Conservation (phyloP, 1,140 invertebrate species). For the Acromyrmex heyeri region DNA sequence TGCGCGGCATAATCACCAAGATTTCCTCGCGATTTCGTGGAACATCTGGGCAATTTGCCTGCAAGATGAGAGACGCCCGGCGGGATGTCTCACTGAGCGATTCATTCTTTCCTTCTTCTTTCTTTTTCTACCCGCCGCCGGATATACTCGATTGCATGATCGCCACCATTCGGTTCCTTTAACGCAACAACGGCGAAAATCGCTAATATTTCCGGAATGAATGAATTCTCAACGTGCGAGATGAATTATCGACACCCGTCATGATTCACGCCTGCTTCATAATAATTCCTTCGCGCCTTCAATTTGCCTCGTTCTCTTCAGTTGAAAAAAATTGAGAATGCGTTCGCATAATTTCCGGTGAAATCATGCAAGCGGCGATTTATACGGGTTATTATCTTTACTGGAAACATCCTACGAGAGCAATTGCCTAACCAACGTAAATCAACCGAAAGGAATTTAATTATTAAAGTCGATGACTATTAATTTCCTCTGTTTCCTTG, state of each 20-base stretch:
- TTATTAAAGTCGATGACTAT: conserved; percentile 46
- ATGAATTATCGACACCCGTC: conserved; percentile 26
- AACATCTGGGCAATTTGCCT: conserved; percentile 84
- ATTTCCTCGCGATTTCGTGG: conserved; percentile 83
- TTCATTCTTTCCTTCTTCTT: not conserved
- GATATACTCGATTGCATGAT: conserved; percentile 46
- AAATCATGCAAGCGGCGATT: conserved; percentile 44
- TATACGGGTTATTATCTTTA: conserved; percentile 41
- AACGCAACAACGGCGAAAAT: conserved; percentile 44
- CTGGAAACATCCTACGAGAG: conserved; percentile 22
- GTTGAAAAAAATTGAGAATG: conserved; percentile 20
- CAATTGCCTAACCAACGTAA: conserved; percentile 23
- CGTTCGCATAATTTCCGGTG: conserved; percentile 58
- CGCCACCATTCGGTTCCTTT: conserved; percentile 11
- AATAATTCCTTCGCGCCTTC: conserved; percentile 24
- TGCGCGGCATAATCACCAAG: conserved; percentile 83
- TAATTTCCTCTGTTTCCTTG: conserved; percentile 21
- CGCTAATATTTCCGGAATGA: conserved; percentile 60
- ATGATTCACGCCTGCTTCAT: conserved; percentile 33
- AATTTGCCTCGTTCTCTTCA: conserved; percentile 6
- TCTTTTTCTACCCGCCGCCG: conserved; percentile 4
- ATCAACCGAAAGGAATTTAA: conserved; percentile 39
- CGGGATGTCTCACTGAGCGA: conserved; percentile 40
- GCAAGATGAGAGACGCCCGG: conserved; percentile 77
- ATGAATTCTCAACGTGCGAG: not conserved